phyloP scores from a whole-genome alignment of 2,797 vertebrate genomes.

The Pseudomugil gertrudae region DNA sequence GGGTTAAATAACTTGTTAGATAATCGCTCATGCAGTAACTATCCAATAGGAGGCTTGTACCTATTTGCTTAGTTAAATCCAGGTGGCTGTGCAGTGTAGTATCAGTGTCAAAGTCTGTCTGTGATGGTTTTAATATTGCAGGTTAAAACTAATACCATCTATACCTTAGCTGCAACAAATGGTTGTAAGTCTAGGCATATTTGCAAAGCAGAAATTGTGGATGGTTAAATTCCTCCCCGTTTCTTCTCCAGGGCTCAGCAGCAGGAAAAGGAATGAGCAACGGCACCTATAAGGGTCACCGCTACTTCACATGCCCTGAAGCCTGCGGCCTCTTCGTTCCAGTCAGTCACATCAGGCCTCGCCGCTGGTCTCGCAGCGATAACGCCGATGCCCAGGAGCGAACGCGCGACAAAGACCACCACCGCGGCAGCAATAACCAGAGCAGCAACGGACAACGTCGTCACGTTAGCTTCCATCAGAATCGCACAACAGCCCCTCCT shows the following conservation, averaged over 20 bases:
- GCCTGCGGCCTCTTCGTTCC: constrained; percentile 82
- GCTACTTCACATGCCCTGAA: constrained; percentile 82
- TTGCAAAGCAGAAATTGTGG: background rate
- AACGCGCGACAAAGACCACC: constrained; percentile 14
- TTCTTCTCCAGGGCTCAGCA: constrained; percentile 74
- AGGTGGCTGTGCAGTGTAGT: too few species aligned
- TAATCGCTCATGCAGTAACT: too few species aligned
- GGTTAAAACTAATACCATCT: too few species aligned
- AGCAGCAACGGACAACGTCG: constrained; percentile 30
- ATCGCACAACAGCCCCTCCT: constrained; percentile 22
- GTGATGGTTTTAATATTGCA: too few species aligned
- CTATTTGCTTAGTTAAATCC: too few species aligned
- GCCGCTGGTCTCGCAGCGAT: constrained; percentile 46
- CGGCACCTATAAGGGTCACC: constrained; percentile 80
- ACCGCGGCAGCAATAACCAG: constrained; percentile 25
- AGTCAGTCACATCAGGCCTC: constrained; percentile 57
- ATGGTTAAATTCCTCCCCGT: background rate
- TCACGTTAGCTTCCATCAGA: constrained; percentile 41
- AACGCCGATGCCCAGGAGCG: constrained; percentile 23
- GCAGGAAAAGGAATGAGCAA: constrained; percentile 76
- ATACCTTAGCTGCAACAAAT: too few species aligned
- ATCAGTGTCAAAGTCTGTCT: too few species aligned
- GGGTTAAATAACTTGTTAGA: too few species aligned
- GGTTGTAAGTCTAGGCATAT: too few species aligned
- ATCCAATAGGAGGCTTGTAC: too few species aligned